Base-by-base conservation (phyloP, 2,797 vertebrate species). In the Lagodon rhomboides region DNA sequence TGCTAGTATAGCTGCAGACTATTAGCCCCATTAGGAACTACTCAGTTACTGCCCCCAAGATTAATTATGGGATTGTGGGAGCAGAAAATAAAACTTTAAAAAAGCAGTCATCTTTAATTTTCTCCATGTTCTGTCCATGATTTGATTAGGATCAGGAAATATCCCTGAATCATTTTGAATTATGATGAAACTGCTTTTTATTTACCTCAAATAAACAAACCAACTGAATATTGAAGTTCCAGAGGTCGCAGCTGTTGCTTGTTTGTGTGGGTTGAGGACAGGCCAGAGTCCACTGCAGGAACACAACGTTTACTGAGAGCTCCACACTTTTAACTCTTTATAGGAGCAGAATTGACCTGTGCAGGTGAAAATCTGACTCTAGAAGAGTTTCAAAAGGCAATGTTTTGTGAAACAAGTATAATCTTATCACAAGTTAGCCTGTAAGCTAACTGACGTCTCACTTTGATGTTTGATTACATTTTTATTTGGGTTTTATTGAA, bases 231-330 rank as follows among this genome's bases (percentile, higher is more conserved):
- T 3, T 58, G 18, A 18, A 0, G 71, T 61, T 75, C 47, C 86
- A 84, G 75, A 82, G 76, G 71, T 82, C 23, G 12, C 18, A 30
- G 0, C 13, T 8, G 68, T 16, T 63, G 80, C 30, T 77, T 82
- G 84, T 73, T 78, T 61, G 75, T 15, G 30, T 10, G 27, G 18
- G 69, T 53, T 63, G 62, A 27, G 65, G 58, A 81, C 38, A 68
- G 84, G 16, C 1, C 85, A 73, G 73, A 91, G 89, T 92, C 85
- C 87, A 75, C 4, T 0, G 49, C 12, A 18, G 23, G 38, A 66
- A 77, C 71, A 64, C 3, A 4, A 0, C 3, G 10, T 81, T 79
- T 30, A 49, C 60, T 2, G 2, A 18, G 20, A 44, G 22, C 27
- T 20, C 12, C 22, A 10, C 9, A 3, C 12, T 15, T 51, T 71